A percentile compares a stretch with the other conserved stretches of the same genome.
Conservation (phyloP, 2,113 vertebrate species). For the Alethe castanea region DNA sequence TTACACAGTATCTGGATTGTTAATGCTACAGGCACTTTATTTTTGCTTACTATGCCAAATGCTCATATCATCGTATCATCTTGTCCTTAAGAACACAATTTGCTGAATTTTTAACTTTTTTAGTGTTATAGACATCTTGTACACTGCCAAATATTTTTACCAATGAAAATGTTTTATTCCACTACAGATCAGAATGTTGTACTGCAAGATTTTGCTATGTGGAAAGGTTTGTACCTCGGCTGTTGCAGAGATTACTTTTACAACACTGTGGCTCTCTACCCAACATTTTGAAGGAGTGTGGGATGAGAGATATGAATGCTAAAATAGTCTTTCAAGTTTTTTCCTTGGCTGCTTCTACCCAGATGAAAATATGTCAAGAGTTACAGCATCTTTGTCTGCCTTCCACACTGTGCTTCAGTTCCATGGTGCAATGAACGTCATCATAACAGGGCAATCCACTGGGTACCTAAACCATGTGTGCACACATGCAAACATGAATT, state of each 20-base stretch:
- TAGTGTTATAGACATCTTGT: neutral
- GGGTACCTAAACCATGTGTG: neutral
- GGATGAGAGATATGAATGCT: neutral
- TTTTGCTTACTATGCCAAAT: neutral
- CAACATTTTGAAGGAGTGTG: neutral
- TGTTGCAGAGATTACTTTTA: neutral
- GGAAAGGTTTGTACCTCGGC: neutral
- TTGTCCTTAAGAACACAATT: neutral
- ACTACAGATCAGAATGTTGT: neutral
- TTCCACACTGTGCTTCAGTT: neutral
- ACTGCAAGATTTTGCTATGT: neutral
- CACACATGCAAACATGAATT: neutral
- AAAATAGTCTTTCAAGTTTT: neutral
- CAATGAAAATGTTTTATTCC: neutral
- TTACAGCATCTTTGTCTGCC: neutral
- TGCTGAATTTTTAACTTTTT: neutral
- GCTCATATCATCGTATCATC: neutral
- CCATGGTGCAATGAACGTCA: fast-evolving
- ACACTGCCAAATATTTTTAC: neutral
- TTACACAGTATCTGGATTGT: neutral
- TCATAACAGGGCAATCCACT: neutral
- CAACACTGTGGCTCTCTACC: neutral
- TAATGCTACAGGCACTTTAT: neutral
- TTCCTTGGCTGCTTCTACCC: neutral
- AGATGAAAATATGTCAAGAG: neutral